phyloP scores from a whole-genome alignment of 2,797 vertebrate genomes.

The Dromococcyx pavoninus region DNA sequence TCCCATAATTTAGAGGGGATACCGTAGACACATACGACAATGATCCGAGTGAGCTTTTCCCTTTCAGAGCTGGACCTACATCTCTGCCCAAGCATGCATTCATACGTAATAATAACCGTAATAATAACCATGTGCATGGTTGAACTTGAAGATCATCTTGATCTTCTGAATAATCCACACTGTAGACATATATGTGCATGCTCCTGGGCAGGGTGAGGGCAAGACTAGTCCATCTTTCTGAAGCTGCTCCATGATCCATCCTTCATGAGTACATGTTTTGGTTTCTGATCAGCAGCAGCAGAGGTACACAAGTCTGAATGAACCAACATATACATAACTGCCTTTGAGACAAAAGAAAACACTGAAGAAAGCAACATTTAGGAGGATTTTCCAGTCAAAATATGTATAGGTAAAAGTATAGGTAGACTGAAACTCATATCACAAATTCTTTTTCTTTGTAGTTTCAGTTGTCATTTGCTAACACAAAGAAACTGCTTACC shows the following conservation, averaged over 20 bases:
- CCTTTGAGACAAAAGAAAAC: not conserved
- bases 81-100: not conserved
- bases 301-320: not conserved
- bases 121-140: not conserved
- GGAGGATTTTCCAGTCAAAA: not conserved
- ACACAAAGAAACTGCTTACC: not conserved
- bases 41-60: not conserved
- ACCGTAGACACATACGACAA: rapidly evolving
- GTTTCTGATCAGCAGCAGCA: not conserved
- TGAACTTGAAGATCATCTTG: not conserved
- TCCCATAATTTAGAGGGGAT: not conserved
- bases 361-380: not conserved
- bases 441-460: not conserved
- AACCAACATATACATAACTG: not conserved
- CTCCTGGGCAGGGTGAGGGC: not conserved
- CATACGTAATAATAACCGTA: not conserved
- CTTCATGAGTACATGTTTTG: not conserved
- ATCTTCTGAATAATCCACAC: not conserved
- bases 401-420: not conserved
- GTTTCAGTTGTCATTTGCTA: not conserved
- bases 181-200: not conserved
- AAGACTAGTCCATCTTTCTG: not conserved
- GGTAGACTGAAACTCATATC: not conserved
- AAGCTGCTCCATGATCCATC: not conserved
- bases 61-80: not conserved